Percentiles rank a stretch among this genome's conserved stretches.
These are phyloP conservation scores for Oncopodura yosiiana DNA, from an alignment of 1,140 invertebrate species.

Conservation along the genomic window DNA sequence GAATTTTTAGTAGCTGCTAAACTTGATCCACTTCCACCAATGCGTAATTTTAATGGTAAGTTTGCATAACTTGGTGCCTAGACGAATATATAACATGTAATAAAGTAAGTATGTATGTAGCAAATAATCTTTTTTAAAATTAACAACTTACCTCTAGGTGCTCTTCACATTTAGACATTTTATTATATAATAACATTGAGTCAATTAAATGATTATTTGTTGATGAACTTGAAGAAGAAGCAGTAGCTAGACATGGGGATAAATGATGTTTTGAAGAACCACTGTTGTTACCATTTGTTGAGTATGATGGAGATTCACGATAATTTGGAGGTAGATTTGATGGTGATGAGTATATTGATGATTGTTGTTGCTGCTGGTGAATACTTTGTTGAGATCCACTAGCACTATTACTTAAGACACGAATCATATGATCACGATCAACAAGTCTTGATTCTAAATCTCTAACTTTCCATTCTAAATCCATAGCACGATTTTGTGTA, in stretches of 20 bases:
- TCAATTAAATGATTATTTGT: too few species aligned
- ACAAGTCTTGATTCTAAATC: conserved; percentile 77
- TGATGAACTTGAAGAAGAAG: too few species aligned
- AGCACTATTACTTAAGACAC: conserved; percentile 56
- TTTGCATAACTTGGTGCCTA: conserved; percentile 33
- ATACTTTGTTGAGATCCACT: conserved; percentile 10
- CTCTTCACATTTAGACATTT: too few species aligned
- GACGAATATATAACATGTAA: too few species aligned
- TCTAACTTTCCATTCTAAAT: conserved; percentile 75
- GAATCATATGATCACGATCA: conserved; percentile 81
- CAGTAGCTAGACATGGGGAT: too few species aligned
- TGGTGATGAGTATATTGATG: conserved; percentile 7
- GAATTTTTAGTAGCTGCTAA: conserved; percentile 27
- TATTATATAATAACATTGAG: too few species aligned
- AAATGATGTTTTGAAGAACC: too few species aligned
- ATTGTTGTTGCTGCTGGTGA: conserved; percentile 5
- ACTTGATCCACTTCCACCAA: conserved; percentile 33
- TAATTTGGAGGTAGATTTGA: conserved; percentile 8
- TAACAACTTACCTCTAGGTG: too few species aligned
- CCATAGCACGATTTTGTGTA: conserved; percentile 69
- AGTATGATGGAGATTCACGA: conserved; percentile 31
- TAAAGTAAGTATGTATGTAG: too few species aligned
- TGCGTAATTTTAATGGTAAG: conserved; percentile 33
- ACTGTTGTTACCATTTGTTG: too few species aligned
- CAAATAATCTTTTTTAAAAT: too few species aligned